Evolutionary conservation across 2,797 vertebrate genomes (phyloP).

Genomic region (Chiroxiphia lanceolata): DNA sequence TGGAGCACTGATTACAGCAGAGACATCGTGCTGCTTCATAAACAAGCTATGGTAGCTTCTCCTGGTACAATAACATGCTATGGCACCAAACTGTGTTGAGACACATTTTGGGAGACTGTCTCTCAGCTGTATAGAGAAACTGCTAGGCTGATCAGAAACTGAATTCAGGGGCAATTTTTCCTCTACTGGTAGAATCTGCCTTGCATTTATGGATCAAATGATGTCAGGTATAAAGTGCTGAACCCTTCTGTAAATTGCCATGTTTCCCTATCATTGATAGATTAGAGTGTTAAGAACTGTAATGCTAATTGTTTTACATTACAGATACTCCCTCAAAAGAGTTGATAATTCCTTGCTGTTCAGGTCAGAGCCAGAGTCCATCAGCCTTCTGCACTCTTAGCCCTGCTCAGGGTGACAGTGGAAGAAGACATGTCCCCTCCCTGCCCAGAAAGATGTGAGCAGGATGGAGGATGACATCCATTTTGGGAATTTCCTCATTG

Average conservation of each 20-base stretch:
- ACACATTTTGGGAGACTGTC: not conserved
- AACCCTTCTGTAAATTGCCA: not conserved
- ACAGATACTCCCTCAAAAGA: not conserved
- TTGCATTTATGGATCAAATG: rapidly evolving
- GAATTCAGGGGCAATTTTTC: not conserved
- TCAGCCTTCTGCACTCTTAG: not conserved
- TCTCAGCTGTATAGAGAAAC: not conserved
- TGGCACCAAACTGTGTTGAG: not conserved
- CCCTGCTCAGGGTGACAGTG: too few relatives aligned
- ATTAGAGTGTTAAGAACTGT: not conserved
- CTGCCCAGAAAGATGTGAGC: rapidly evolving
- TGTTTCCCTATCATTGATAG: not conserved
- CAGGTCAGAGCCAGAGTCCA: not conserved
- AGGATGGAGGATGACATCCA: not conserved
- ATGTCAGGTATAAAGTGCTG: not conserved
- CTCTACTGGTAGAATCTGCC: not conserved
- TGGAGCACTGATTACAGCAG: not conserved
- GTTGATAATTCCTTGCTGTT: not conserved
- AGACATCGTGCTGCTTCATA: not conserved
- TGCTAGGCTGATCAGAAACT: not conserved
- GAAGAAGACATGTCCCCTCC: not conserved
- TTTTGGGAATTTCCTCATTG: not conserved
- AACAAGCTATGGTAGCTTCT: not conserved
- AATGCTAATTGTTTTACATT: not conserved
- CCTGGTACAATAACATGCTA: rapidly evolving